phyloP scores from a whole-genome alignment of 2,113 vertebrate genomes.

The Xiphias gladius region DNA sequence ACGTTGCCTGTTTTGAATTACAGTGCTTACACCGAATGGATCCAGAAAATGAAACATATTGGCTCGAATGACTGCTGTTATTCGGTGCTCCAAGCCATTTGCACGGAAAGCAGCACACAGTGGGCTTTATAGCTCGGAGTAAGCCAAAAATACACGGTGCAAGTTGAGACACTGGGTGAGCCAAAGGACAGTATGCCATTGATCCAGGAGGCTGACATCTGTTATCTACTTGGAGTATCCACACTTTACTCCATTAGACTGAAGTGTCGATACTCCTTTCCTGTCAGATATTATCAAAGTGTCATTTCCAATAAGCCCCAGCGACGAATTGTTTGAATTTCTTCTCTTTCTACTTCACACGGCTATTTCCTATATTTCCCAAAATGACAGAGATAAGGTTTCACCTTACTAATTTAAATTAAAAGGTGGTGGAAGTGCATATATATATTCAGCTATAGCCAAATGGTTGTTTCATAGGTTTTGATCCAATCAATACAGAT shows the following conservation, averaged over 20 bases:
- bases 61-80: slow-evolving; percentile 21
- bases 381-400: background rate
- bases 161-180: slow-evolving; percentile 19
- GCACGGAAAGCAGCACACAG: slow-evolving; percentile 23
- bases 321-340: background rate
- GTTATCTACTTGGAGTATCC: slow-evolving; percentile 48
- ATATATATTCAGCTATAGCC: background rate
- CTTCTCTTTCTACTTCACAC: background rate
- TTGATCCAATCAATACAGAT: background rate
- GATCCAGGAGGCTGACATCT: slow-evolving; percentile 53
- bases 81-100: slow-evolving; percentile 21
- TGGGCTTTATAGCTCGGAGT: background rate
- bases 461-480: background rate
- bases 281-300: slow-evolving; percentile 34
- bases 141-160: slow-evolving; percentile 34
- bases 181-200: slow-evolving; percentile 48
- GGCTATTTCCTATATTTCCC: background rate
- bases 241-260: slow-evolving; percentile 43
- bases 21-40: slow-evolving; percentile 35
- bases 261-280: slow-evolving; percentile 18
- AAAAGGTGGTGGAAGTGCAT: background rate
- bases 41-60: slow-evolving; percentile 59
- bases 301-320: slow-evolving; percentile 6
- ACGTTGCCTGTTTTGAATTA: slow-evolving; percentile 36
- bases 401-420: background rate